phyloP scores from a whole-genome alignment of 2,797 vertebrate species.

The Corythornis leucogaster region DNA sequence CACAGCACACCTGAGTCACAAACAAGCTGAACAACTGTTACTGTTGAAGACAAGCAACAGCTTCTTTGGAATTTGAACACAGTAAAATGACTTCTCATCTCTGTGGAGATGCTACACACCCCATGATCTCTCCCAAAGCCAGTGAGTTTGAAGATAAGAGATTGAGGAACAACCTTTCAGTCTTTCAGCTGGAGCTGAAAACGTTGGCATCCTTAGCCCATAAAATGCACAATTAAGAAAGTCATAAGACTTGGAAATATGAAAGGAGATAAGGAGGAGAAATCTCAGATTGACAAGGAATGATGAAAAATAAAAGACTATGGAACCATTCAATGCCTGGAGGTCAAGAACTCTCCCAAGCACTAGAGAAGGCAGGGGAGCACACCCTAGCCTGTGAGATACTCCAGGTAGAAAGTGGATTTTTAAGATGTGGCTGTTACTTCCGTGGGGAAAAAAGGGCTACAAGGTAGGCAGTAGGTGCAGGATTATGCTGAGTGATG shows the following conservation, averaged over 20 bases:
- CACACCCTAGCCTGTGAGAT: not conserved
- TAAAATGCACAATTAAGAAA: not conserved
- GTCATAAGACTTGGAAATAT: not conserved
- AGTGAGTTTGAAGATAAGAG: not conserved
- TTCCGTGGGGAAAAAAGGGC: not conserved
- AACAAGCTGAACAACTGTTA: not conserved
- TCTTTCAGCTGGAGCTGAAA: not conserved
- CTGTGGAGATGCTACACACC: not conserved
- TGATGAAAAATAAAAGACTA: not conserved
- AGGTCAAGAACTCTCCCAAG: not conserved
- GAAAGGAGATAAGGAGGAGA: not conserved
- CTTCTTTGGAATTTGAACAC: not conserved
- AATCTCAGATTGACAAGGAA: not conserved
- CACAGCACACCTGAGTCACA: not conserved
- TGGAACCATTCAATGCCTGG: not conserved
- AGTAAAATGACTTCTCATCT: not conserved
- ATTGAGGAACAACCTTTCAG: not conserved
- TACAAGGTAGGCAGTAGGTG: not conserved
- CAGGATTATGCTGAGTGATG: not conserved
- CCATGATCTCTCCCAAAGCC: not conserved
- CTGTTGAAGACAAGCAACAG: not conserved
- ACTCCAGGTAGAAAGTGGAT: not conserved
- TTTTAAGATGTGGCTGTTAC: not conserved
- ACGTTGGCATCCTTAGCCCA: not conserved
- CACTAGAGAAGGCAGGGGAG: not conserved